Evolutionary conservation across 2,888 invertebrate species (phyloP), one percentile per base, ranked within the genome.

Genomic region (Acanthosoma haemorrhoidale): DNA sequence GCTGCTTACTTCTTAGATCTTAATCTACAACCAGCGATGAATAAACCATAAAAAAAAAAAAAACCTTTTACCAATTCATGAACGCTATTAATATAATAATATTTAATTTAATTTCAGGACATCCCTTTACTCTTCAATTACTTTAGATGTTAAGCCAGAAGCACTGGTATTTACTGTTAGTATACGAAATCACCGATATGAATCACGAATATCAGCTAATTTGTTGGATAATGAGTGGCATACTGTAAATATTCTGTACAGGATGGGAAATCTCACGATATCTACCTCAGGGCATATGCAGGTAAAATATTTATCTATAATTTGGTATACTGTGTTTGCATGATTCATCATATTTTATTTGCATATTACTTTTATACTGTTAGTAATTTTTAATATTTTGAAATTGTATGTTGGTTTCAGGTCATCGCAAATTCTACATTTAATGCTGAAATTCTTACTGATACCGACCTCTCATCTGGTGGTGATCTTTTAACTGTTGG

Each of bases 201-300:
- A 89, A 78, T 87, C 87, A 59, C 85, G 84, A 72, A 82, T 91
- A 71, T 83, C 83, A 67, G 87, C 86, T 71, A 85, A 86, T 77
- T 85, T 90, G 74, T 83, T 92, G 71, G 88, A 92, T 82, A 92
- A 92, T 81, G 85, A 83, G 77, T 92, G 92, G 92, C 91, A 92
- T 80, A 87, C 85, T 77, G 86, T 89, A 67, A 87, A 86, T 78
- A 80, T 90, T 60, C 82, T 86, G 64, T 87, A 88, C 79, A 80
- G 81, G 71, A 79, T 84, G n/a, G 85, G 85, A 11, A 85, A 85
- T 78, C 79, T 86, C 16, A 84, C 84, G 0, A 78, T 86, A 60
- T 82, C 81, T 69, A 81, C 84, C 4, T 82, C 83, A 67, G 82
- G 83, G 15, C 81, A 82, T 73, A 79, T 79, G 34, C 81, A 82